These are phyloP conservation scores for Callaeas wilsoni DNA, from an alignment of 2,113 vertebrate species.

Conservation along the genomic window DNA sequence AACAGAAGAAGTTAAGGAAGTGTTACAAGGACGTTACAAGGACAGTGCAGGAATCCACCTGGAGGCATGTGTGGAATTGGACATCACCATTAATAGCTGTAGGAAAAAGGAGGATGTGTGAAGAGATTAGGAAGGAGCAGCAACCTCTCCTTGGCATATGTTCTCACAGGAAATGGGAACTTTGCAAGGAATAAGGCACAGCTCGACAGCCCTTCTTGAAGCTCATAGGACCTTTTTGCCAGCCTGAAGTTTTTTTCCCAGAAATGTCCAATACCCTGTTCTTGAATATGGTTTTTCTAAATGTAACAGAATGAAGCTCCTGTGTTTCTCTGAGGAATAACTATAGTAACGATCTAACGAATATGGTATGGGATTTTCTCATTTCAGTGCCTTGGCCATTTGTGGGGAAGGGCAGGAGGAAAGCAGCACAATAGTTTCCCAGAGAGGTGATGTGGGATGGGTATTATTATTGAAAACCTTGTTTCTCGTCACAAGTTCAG, in stretches of 20 bases:
- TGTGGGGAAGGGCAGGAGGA: not conserved
- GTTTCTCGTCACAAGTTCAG: not conserved
- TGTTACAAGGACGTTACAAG: not conserved
- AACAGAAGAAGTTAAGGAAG: not conserved
- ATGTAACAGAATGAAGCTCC: not conserved
- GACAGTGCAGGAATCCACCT: not conserved
- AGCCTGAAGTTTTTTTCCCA: not conserved
- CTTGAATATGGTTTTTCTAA: not conserved
- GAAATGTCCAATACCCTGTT: rapidly evolving
- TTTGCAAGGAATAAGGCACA: not conserved
- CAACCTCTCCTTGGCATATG: not conserved
- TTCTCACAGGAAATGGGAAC: not conserved
- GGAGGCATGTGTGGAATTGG: not conserved
- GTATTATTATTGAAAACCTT: not conserved
- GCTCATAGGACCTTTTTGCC: not conserved
- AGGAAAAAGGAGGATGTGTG: not conserved
- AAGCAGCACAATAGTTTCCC: not conserved
- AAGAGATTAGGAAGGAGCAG: not conserved
- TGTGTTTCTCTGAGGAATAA: not conserved
- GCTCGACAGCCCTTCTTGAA: not conserved
- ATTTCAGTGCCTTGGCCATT: not conserved
- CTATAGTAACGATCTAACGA: not conserved
- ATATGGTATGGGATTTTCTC: not conserved
- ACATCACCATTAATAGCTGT: not conserved
- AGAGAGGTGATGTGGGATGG: not conserved